Evolutionary conservation across 2,113 vertebrate genomes (phyloP), one percentile per base, ranked within the genome.

Genomic region (Apistogramma diplotaenia): DNA sequence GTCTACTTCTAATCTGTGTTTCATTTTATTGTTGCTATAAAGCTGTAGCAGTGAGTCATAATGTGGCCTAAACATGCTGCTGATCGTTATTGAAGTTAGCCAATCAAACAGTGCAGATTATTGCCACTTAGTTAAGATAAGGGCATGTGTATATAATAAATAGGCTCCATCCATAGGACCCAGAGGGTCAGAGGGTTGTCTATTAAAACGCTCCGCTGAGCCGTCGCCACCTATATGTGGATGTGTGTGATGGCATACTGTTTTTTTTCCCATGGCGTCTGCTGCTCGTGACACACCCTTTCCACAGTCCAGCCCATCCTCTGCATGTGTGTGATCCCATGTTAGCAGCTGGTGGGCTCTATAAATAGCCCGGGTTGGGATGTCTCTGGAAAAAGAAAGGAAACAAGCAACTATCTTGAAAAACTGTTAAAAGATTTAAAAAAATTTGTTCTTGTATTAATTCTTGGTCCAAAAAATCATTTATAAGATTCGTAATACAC

Each of bases 301-400:
- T 55, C 83, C 86, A 89, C 6, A 1, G 88, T 87, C 65, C 87
- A 87, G 72, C 89, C 89, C 92, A 87, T 92, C 89, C 86, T 89
- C 76, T 83, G 37, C 70, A 61, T 87, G 46, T 89, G 74, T 90
- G 87, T 73, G 89, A 84, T 61, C 70, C 80, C 49, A 60, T 87
- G 59, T 31, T 57, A 86, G 85, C 94, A 94, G 93, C 91, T 93
- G 92, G 86, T 81, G 73, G 58, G 53, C 67, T 74, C 88, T 93
- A 93, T 90, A 90, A 88, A 93, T 93, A 94, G 78, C 7, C 4
- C 31, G 4, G 19, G 60, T 51, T 49, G 58, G 37, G 15, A 78
- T 81, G 54, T 74, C 57, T 11, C 27, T 62, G 31, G 60, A 86
- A 80, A 89, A 40, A 80, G 49, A 72, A 72, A 53, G 46, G 40